Conservation (phyloP, 2,888 invertebrate genomes). For the Xanthia togata region DNA sequence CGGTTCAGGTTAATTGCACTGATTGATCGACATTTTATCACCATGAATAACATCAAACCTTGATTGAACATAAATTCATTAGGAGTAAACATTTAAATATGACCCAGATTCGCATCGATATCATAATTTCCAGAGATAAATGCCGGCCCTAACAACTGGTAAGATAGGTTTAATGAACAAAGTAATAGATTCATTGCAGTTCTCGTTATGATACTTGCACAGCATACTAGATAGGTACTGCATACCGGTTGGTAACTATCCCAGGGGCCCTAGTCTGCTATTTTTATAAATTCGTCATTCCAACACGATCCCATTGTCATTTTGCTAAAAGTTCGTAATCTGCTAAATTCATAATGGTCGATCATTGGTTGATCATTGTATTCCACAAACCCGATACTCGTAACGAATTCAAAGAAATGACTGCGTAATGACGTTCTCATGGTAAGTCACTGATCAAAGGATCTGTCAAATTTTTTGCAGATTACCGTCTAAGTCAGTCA, state of each 20-base stretch:
- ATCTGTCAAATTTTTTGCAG: too few species aligned
- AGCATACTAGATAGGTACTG: background rate
- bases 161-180: constrained; percentile 24
- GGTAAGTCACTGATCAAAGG: too few species aligned
- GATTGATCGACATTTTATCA: constrained; percentile 39
- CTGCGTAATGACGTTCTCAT: too few species aligned
- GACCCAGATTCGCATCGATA: constrained; percentile 47
- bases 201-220: constrained; percentile 9
- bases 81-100: constrained; percentile 48
- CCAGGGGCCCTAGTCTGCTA: too few species aligned
- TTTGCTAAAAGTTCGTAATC: too few species aligned
- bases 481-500: too few species aligned
- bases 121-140: constrained; percentile 48
- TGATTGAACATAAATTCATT: constrained; percentile 47
- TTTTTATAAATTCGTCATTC: too few species aligned
- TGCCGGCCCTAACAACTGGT: constrained; percentile 20
- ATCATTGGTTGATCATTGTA: too few species aligned
- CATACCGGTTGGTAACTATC: background rate
- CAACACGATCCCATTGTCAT: too few species aligned
- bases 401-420: too few species aligned
- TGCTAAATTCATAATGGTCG: too few species aligned
- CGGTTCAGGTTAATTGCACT: constrained; percentile 35
- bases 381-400: too few species aligned
- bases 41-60: constrained; percentile 35
- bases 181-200: constrained; percentile 42